phyloP scores from a whole-genome alignment of 2,888 invertebrate genomes.

The Temnothorax rugatulus region DNA sequence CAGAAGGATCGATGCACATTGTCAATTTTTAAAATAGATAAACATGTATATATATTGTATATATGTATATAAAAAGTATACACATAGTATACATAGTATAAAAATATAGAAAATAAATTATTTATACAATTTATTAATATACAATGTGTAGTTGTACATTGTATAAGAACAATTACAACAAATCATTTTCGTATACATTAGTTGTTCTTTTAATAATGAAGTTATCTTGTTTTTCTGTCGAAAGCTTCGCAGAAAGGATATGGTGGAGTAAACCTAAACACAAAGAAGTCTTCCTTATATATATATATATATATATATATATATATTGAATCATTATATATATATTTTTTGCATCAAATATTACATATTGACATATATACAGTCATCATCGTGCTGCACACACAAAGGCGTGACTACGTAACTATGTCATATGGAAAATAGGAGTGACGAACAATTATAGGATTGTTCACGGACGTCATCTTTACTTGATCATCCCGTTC shows the following conservation, averaged over 20 bases:
- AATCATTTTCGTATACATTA: background rate
- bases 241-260: background rate
- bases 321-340: conserved; percentile 56
- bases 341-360: conserved; percentile 80
- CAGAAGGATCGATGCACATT: background rate
- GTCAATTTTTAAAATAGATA: background rate
- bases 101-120: background rate
- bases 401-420: conserved; percentile 79
- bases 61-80: too few relatives aligned
- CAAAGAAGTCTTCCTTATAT: background rate
- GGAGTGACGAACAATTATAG: conserved; percentile 59
- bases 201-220: background rate
- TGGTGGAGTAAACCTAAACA: background rate
- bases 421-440: conserved; percentile 65
- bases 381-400: conserved; percentile 82
- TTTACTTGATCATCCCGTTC: conserved; percentile 41
- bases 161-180: background rate
- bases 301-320: conserved; percentile 61
- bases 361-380: conserved; percentile 86
- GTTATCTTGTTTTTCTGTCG: background rate
- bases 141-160: background rate
- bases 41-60: background rate
- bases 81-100: too few relatives aligned
- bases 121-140: background rate
- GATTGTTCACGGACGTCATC: conserved; percentile 56